Evolutionary conservation across 2,888 invertebrate species (phyloP), one percentile per base, ranked within the genome.

Genomic region (Phengaris alcon): DNA sequence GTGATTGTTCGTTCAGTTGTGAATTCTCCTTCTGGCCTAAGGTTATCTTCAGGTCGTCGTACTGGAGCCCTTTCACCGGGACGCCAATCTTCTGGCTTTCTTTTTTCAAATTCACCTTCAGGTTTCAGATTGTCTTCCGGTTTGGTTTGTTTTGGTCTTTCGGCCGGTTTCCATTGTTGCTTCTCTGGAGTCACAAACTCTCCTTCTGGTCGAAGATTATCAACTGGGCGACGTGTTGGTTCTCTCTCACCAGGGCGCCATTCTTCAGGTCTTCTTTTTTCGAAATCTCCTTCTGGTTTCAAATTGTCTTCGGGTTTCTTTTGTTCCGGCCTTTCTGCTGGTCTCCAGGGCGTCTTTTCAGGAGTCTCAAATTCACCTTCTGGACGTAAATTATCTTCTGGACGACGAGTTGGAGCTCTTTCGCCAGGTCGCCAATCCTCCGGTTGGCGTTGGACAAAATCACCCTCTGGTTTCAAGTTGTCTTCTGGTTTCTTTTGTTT

Each of bases 21-120:
- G 79, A 95, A 94, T 35, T 94, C 87, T 57, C 94, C 91, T 84
- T 95, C 95, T 0, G 94, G 93, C 73, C 87, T 87, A 0, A 95
- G 82, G 80, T 94, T 94, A 79, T 94, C 94, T 74, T 79, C 75
- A 6, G 83, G 84, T 70, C 35, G 35, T 35, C 35, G 35, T 35
- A 35, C 35, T 35, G 35, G 35, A 35, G 35, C 35, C 35, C 35
- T 35, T 1, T 35, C 35, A 35, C 35, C 35, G 35, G 35, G 35
- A 35, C 35, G 35, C 35, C 35, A 35, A 35, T 35, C 35, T 35
- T 35, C 35, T 35, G 35, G 35, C 4, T 35, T 35, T 35, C 35
- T 35, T 35, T 35, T 35, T 35, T 35, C 35, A 79, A 95, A 94
- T 35, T 94, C 87, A 55, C 94, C 91, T 84, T 95, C 95, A 0